Evolutionary conservation across 2,113 vertebrate species (phyloP), one percentile per base, ranked within the genome.

Genomic region (Tyrannus savana): DNA sequence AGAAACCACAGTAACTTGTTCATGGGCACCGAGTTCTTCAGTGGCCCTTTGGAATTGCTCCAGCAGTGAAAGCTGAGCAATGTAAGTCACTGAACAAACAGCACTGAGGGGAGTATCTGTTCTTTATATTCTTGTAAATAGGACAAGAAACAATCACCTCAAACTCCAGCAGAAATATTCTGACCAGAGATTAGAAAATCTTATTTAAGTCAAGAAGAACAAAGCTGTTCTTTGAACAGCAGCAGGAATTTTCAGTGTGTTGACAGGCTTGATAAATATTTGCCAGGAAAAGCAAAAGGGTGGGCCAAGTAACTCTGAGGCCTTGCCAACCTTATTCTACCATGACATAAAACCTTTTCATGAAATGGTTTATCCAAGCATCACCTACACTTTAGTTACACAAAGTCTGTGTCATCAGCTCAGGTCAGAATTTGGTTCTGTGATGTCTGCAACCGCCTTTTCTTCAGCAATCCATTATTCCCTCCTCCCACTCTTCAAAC

Each of bases 401-500:
- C 35, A 85, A 75, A 47, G 13, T 30, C 41, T 22, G 25, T 30
- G 21, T 23, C 74, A 64, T 10, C 50, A 58, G 30, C 73, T 79
- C 27, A 30, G 8, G 31, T 44, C 24, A 53, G 31, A 84, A 46
- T 37, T 58, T 8, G 4, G 23, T 49, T 80, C 37, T 39, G 2
- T 24, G 42, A 81, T 31, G 68, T 58, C 66, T 62, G 56, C 69
- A 93, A 74, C 19, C 21, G 27, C 68, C 31, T 90, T 72, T 90
- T 55, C 77, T 89, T 82, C 66, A 88, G 58, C 33, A 75, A 23
- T 1, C 2, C 19, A 14, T 33, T 62, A 76, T 41, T 92, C 63
- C 39, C 64, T 76, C 37, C 87, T 77, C 67, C 12, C 16, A 18
- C 14, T 42, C 88, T 84, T 77, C 68, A 91, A 96, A 97, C 90